phyloP scores from a whole-genome alignment of 2,113 vertebrate genomes.

The Cephalopholis sonnerati region DNA sequence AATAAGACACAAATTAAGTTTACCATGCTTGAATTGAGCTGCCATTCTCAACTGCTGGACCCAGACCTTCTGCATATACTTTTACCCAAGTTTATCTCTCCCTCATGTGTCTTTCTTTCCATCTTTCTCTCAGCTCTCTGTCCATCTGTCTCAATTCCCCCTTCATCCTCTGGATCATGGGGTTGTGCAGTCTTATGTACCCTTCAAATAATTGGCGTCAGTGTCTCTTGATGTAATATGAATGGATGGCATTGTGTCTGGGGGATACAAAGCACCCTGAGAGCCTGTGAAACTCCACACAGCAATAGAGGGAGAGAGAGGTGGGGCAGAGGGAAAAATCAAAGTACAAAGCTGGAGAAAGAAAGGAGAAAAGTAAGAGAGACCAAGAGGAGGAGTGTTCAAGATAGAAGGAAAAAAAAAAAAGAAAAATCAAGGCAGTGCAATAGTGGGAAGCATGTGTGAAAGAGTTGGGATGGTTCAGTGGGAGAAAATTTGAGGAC shows the following conservation, averaged over 20 bases:
- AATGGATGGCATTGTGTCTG: constrained; percentile 75
- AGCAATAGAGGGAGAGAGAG: constrained; percentile 30
- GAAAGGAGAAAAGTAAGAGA: constrained; percentile 5
- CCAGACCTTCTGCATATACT: constrained; percentile 18
- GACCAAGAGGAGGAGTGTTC: constrained; percentile 11
- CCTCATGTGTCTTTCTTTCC: constrained; percentile 31
- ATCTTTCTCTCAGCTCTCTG: constrained; percentile 34
- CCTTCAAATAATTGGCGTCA: constrained; percentile 73
- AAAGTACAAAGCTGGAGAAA: constrained; percentile 45
- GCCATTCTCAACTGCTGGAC: constrained; percentile 7
- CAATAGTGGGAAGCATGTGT: constrained; percentile 3
- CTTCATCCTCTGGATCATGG: constrained; percentile 59
- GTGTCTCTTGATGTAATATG: constrained; percentile 77
- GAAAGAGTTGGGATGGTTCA: constrained; percentile 14
- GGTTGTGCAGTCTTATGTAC: constrained; percentile 63
- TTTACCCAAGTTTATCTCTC: constrained; percentile 27
- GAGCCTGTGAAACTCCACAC: constrained; percentile 48
- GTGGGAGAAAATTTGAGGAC: constrained; percentile 39
- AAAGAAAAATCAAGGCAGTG: constrained; percentile 15
- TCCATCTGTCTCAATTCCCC: constrained; percentile 55
- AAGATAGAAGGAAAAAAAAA: constrained; percentile 16
- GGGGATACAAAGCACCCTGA: constrained; percentile 61
- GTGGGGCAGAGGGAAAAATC: constrained; percentile 42
- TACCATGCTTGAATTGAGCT: background rate
- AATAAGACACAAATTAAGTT: constrained; percentile 13